Evolutionary conservation across 2,113 vertebrate genomes (phyloP).

Genomic region (Strigops habroptila): DNA sequence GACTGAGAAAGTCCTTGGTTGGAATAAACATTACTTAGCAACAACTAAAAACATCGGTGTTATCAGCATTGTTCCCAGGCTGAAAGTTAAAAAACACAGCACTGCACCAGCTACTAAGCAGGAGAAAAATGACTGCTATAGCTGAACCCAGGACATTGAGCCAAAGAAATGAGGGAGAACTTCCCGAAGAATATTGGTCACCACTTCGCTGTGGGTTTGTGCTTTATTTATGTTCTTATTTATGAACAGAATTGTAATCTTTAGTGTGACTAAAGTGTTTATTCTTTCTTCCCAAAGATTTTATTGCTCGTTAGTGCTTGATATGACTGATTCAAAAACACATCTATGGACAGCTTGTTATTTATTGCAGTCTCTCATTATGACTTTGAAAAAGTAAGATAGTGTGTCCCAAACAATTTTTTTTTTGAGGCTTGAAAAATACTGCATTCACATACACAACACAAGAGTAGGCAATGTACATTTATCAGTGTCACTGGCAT

Average conservation of each 20-base stretch:
- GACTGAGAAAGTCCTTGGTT: too few species aligned
- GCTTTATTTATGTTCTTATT: background rate
- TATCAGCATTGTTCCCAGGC: too few species aligned
- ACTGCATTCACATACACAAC: background rate
- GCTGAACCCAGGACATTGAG: too few species aligned
- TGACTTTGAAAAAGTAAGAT: background rate
- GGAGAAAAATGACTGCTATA: too few species aligned
- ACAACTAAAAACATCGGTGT: too few species aligned
- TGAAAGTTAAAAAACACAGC: too few species aligned
- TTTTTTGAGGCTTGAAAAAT: background rate
- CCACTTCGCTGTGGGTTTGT: background rate
- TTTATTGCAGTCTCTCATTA: background rate
- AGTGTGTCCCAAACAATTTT: background rate
- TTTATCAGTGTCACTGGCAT: background rate
- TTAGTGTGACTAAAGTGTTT: background rate
- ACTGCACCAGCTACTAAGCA: too few species aligned
- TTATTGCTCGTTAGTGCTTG: background rate
- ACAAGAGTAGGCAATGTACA: background rate
- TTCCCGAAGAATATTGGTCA: background rate
- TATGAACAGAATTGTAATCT: background rate
- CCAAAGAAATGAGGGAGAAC: background rate
- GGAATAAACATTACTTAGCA: too few species aligned
- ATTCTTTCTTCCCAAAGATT: background rate
- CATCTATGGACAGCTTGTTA: background rate
- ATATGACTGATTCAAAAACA: background rate